Percentiles rank a stretch among this genome's conserved stretches.
Evolutionary conservation across 2,113 vertebrate genomes (phyloP).

Genomic region (Seriola dumerili): DNA sequence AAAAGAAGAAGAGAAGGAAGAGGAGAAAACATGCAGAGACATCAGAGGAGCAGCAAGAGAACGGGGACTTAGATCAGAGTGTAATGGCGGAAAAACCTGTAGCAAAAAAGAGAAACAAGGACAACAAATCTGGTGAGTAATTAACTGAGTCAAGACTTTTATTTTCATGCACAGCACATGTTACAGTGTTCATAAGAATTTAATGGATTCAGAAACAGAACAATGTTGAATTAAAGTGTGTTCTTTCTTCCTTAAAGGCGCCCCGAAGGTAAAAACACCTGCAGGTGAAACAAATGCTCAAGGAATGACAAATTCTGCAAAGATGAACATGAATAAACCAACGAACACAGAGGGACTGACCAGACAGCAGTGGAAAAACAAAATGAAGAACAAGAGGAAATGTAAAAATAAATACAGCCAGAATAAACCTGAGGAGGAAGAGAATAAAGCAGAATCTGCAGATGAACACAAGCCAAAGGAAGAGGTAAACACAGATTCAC

Average conservation of each 20-base stretch:
- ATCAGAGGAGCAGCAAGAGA: slow-evolving; percentile 48
- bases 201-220: neutral
- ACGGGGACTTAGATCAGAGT: neutral
- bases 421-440: slow-evolving; percentile 21
- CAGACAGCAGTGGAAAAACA: slow-evolving; percentile 84
- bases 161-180: neutral
- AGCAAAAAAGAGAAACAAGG: slow-evolving; percentile 57
- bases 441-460: slow-evolving; percentile 19
- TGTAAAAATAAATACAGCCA: slow-evolving; percentile 82
- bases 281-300: neutral
- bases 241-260: slow-evolving; percentile 24
- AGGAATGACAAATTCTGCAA: neutral
- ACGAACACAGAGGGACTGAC: slow-evolving; percentile 52
- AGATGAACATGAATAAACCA: slow-evolving; percentile 11
- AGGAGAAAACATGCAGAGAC: slow-evolving; percentile 59
- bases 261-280: slow-evolving; percentile 13
- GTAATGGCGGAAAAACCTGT: slow-evolving; percentile 10
- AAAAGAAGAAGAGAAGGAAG: slow-evolving; percentile 79
- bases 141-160: neutral
- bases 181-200: neutral
- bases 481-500: slow-evolving; percentile 13
- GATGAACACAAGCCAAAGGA: slow-evolving; percentile 10
- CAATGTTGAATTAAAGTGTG: neutral
- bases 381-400: slow-evolving; percentile 83
- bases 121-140: slow-evolving; percentile 63